Conservation (phyloP, 2,113 vertebrate species). For the Epinephelus fuscoguttatus region DNA sequence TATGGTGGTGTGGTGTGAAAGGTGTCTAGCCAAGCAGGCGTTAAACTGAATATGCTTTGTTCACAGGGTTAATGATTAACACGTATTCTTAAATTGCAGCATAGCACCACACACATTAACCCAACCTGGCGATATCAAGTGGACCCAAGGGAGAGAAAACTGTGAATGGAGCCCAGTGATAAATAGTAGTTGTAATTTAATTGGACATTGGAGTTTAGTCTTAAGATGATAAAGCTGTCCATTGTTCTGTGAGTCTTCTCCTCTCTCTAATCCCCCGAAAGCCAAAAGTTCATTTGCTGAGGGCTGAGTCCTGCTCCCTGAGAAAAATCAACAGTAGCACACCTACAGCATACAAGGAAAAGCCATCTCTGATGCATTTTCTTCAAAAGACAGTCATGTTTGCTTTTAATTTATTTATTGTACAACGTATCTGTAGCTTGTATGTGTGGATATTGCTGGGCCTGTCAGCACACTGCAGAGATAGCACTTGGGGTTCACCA, state of each 20-base stretch:
- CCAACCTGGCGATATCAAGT: constrained; percentile 25
- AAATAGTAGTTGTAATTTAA: background rate
- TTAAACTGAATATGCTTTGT: constrained; percentile 14
- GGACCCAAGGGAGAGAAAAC: background rate
- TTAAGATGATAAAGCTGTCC: background rate
- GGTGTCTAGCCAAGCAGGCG: background rate
- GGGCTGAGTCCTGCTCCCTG: background rate
- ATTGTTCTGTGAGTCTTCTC: background rate
- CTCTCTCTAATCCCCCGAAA: background rate
- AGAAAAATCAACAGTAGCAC: background rate
- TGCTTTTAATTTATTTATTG: background rate
- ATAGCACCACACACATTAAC: constrained; percentile 70
- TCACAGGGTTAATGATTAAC: constrained; percentile 73
- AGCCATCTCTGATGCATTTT: background rate
- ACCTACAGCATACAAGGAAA: background rate
- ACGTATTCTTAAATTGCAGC: constrained; percentile 40
- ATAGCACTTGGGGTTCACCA: background rate
- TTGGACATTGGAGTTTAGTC: background rate
- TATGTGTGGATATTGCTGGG: no score
- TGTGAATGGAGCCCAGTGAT: background rate
- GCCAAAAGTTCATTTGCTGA: background rate
- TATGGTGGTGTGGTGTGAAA: background rate
- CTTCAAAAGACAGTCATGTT: background rate
- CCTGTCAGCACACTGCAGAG: background rate
- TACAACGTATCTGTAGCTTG: no score